Evolutionary conservation across 1,140 invertebrate genomes (phyloP).

Genomic region (Leptinotarsa lineolata): DNA sequence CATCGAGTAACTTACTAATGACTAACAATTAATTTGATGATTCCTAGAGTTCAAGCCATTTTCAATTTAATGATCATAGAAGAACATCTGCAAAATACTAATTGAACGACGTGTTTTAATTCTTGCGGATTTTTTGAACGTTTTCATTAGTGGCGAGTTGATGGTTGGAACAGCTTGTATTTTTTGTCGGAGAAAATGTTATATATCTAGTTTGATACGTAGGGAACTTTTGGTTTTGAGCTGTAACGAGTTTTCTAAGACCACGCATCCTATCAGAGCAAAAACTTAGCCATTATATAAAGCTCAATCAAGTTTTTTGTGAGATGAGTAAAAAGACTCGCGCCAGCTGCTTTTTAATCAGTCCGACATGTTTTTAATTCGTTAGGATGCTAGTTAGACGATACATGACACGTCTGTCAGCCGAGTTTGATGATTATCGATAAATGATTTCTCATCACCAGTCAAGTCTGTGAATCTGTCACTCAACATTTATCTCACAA

Average conservation of each 20-base stretch:
- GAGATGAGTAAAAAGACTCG: neutral
- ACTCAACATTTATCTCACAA: no score
- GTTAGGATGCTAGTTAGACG: no score
- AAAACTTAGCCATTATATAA: neutral
- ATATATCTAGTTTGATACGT: neutral
- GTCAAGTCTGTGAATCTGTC: no score
- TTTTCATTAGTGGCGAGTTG: constrained; percentile 2
- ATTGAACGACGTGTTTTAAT: neutral
- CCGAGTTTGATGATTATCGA: no score
- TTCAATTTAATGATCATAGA: constrained; percentile 2
- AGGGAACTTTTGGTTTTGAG: neutral
- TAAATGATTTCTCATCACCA: no score
- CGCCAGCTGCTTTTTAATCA: neutral
- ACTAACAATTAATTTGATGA: neutral
- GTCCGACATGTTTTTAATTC: neutral
- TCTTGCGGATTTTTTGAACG: neutral
- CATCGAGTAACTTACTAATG: neutral
- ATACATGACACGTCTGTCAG: no score
- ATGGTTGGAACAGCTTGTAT: neutral
- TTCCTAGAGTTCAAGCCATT: neutral
- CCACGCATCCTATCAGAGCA: neutral
- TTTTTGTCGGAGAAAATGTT: neutral
- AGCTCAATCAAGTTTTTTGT: neutral
- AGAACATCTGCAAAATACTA: constrained; percentile 3
- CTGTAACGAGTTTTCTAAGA: neutral